These are phyloP conservation scores for Pristionchus maxplancki DNA, from an alignment of 2,888 invertebrate species.

Conservation along the genomic window DNA sequence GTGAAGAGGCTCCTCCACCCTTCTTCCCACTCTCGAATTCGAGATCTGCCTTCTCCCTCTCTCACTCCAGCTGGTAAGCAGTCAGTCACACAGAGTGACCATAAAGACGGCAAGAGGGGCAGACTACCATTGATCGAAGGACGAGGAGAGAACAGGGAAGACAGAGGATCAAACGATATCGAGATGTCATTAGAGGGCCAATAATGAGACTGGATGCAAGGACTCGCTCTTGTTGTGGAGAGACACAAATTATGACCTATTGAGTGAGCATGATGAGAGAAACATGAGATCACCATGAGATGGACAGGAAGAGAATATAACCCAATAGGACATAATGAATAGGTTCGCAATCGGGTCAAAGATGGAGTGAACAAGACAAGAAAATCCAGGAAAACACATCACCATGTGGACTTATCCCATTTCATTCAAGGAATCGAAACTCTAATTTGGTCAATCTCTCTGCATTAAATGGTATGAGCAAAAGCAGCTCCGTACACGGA, in stretches of 20 bases:
- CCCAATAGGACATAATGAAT: too few species aligned
- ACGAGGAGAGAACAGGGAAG: neutral
- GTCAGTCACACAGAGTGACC: slow-evolving; percentile 44
- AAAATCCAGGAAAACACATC: too few species aligned
- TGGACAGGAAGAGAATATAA: neutral
- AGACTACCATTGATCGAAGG: slow-evolving; percentile 42
- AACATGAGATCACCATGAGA: neutral
- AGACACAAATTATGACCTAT: slow-evolving; percentile 26
- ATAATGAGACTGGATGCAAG: slow-evolving; percentile 18
- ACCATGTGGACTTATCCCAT: too few species aligned
- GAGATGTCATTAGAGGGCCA: slow-evolving; percentile 30
- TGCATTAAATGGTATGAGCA: too few species aligned
- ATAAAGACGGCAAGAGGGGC: slow-evolving; percentile 34
- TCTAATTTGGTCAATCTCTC: too few species aligned
- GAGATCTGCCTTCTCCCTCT: slow-evolving; percentile 40
- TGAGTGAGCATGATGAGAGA: slow-evolving; percentile 19
- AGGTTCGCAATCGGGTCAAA: neutral
- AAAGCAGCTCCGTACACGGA: too few species aligned
- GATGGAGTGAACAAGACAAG: too few species aligned
- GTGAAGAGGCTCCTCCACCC: slow-evolving; percentile 36
- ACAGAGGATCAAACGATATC: slow-evolving; percentile 34
- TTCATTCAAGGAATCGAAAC: too few species aligned
- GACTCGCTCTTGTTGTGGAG: slow-evolving; percentile 21
- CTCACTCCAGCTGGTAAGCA: slow-evolving; percentile 43
- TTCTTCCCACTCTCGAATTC: slow-evolving; percentile 20